Conservation (phyloP, 1,140 invertebrate genomes). For the Apis mellifera region Amel_HAv3.1 CM009931.2:16602001-16602500, state of each 20-base stretch:
- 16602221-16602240: conserved; percentile 63
- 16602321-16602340: conserved; percentile 70
- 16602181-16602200: conserved; percentile 59
- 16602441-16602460: neutral
- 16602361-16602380: conserved; percentile 71
- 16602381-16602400: conserved; percentile 65
- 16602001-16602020: too few relatives aligned
- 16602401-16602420: conserved; percentile 47
- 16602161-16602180: conserved; percentile 17
- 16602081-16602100: too few relatives aligned
- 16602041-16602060: too few relatives aligned
- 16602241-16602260: conserved; percentile 32
- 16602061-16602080: too few relatives aligned
- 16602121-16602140: conserved; percentile 26
- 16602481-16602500: conserved; percentile 61
- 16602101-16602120: too few relatives aligned
- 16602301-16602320: conserved; percentile 76
- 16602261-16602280: conserved; percentile 34
- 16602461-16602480: conserved; percentile 7
- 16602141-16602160: conserved; percentile 27
- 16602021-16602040: too few relatives aligned
- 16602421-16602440: conserved; percentile 21
- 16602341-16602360: conserved; percentile 65
- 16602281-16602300: conserved; percentile 52
- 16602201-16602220: conserved; percentile 59